Conservation (phyloP, 2,797 vertebrate species). For the Eremophila alpestris region DNA sequence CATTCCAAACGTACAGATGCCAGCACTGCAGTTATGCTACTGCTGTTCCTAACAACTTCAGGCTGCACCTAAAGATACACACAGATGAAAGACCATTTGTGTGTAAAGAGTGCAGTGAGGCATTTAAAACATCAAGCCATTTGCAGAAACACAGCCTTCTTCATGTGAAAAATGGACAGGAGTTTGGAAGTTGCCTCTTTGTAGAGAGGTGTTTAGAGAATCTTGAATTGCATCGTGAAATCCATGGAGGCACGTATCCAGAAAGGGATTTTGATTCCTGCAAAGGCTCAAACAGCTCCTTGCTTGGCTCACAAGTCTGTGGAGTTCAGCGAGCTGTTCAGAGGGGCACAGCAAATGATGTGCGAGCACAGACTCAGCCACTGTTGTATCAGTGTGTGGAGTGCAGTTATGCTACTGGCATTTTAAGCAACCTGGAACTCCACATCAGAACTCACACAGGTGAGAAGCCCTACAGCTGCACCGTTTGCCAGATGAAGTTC, state of each 20-base stretch:
- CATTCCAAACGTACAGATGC: neutral
- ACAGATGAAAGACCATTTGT: neutral
- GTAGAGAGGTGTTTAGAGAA: neutral
- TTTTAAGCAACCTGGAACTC: constrained; percentile 14
- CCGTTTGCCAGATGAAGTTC: constrained; percentile 32
- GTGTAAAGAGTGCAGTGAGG: constrained; percentile 31
- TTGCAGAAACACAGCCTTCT: constrained; percentile 23
- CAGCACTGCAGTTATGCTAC: constrained; percentile 22
- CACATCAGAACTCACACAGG: constrained; percentile 56
- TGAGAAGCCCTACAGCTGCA: constrained; percentile 57
- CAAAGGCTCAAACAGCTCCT: neutral
- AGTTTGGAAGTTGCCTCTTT: neutral
- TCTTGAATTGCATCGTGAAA: neutral
- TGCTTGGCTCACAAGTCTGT: neutral
- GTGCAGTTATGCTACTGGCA: neutral
- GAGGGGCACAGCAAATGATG: neutral
- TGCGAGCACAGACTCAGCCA: neutral
- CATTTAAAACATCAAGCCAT: constrained; percentile 3
- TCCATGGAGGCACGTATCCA: neutral
- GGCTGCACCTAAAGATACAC: constrained; percentile 38
- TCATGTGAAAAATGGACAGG: neutral
- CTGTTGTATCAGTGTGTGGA: neutral
- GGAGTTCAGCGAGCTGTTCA: neutral
- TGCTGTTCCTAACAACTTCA: neutral
- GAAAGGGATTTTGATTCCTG: neutral